Conservation (phyloP, 2,888 invertebrate genomes). For the Agonum fuliginosum region DNA sequence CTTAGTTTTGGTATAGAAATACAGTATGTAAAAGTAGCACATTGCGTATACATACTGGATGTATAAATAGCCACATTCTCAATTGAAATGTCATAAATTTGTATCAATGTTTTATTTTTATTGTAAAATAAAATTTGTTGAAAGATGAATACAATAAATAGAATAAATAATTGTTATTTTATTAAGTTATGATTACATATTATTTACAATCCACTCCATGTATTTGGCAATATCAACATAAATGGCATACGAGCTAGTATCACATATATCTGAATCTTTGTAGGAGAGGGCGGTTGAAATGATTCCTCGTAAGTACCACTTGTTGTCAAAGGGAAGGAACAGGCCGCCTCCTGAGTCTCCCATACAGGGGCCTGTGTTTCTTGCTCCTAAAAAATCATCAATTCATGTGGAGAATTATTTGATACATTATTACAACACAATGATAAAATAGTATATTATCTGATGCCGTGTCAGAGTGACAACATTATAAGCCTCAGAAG, state of each 20-base stretch:
- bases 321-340: neutral
- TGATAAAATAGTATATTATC: neutral
- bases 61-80: too few relatives aligned
- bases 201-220: slow-evolving; percentile 40
- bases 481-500: too few relatives aligned
- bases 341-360: slow-evolving; percentile 50
- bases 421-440: neutral
- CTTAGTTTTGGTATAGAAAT: too few relatives aligned
- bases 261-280: slow-evolving; percentile 3
- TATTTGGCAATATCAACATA: slow-evolving; percentile 46
- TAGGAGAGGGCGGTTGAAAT: slow-evolving; percentile 31
- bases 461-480: too few relatives aligned
- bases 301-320: slow-evolving; percentile 47
- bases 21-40: too few relatives aligned
- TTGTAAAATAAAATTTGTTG: slow-evolving; percentile 1
- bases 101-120: neutral
- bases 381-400: slow-evolving; percentile 12
- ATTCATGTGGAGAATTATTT: slow-evolving; percentile 1
- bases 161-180: slow-evolving; percentile 19
- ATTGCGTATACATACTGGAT: too few relatives aligned
- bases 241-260: slow-evolving; percentile 19
- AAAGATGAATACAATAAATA: neutral
- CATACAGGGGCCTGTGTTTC: slow-evolving; percentile 33
- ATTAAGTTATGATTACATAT: neutral
- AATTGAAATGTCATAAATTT: too few relatives aligned